These are phyloP conservation scores for Coreius guichenoti DNA, from an alignment of 2,797 vertebrate species.

Conservation along the genomic window DNA sequence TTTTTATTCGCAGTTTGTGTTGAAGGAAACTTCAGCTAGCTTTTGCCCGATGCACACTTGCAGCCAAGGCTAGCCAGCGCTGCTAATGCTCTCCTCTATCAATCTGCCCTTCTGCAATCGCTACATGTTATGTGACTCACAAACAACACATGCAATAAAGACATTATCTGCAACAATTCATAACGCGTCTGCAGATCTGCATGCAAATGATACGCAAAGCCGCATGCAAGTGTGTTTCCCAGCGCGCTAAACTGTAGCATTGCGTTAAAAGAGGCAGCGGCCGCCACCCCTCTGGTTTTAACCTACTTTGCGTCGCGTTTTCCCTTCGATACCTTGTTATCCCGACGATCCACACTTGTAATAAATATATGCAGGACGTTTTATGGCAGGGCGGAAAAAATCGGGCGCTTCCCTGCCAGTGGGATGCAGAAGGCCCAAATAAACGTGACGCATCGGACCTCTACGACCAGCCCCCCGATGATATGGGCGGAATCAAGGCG, in stretches of 20 bases:
- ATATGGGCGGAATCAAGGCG: conserved; percentile 55
- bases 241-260: conserved; percentile 14
- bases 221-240: conserved; percentile 1
- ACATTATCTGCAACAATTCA: neutral
- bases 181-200: conserved; percentile 43
- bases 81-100: conserved; percentile 53
- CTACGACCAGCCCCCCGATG: conserved; percentile 56
- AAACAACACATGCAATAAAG: neutral
- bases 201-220: conserved; percentile 28
- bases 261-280: conserved; percentile 8
- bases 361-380: conserved; percentile 5
- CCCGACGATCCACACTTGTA: conserved; percentile 30
- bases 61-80: conserved; percentile 32
- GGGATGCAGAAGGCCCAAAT: conserved; percentile 60
- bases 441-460: conserved; percentile 64
- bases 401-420: conserved; percentile 31
- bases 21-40: conserved; percentile 55
- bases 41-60: conserved; percentile 30
- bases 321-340: conserved; percentile 43
- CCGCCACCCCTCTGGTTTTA: conserved; percentile 8
- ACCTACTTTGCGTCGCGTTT: conserved; percentile 45
- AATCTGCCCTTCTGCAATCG: neutral
- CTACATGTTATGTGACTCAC: neutral
- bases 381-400: conserved; percentile 7
- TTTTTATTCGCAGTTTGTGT: conserved; percentile 21